phyloP scores from a whole-genome alignment of 2,113 vertebrate species.

The Junco hyemalis region DNA sequence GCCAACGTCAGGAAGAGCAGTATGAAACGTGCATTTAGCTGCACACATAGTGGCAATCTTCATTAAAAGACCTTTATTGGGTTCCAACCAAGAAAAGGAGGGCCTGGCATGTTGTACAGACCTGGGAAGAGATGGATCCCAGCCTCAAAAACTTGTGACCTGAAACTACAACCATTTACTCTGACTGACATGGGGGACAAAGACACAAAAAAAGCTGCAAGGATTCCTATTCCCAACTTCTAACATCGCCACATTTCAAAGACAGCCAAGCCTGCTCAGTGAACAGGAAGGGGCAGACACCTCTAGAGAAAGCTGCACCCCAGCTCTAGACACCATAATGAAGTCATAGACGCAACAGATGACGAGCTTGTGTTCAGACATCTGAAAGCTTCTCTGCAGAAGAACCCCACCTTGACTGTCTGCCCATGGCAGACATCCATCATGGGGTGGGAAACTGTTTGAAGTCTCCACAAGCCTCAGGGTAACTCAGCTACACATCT shows the following conservation, averaged over 20 bases:
- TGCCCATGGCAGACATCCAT: background rate
- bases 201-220: background rate
- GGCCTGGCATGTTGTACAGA: background rate
- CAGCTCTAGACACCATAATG: background rate
- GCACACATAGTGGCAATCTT: background rate
- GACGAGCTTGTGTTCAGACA: background rate
- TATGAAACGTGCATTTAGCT: background rate
- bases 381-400: background rate
- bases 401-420: slow-evolving; percentile 17
- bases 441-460: slow-evolving; percentile 17
- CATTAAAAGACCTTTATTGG: background rate
- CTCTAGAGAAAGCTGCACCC: background rate
- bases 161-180: background rate
- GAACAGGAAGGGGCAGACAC: background rate
- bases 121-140: background rate
- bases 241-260: background rate
- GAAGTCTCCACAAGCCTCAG: slow-evolving; percentile 46
- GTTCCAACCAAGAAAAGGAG: background rate
- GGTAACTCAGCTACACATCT: slow-evolving; percentile 39
- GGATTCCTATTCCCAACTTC: background rate
- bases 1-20: background rate
- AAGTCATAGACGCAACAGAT: background rate
- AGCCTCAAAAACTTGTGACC: background rate
- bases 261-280: background rate
- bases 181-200: background rate